phyloP scores from a whole-genome alignment of 2,797 vertebrate genomes.

The Columba guinea region DNA sequence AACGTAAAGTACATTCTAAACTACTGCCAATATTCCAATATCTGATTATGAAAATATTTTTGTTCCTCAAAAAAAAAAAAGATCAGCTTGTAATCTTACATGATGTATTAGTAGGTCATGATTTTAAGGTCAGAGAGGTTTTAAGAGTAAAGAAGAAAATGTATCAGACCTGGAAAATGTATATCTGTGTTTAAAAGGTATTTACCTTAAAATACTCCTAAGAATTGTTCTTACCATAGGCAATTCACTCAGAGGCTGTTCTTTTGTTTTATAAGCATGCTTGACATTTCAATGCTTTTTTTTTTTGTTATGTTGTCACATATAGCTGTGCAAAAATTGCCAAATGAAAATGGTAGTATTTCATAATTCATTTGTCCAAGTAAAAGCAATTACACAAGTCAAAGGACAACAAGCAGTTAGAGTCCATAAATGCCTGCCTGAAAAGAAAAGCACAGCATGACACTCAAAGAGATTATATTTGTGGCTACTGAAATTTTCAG shows the following conservation, averaged over 20 bases:
- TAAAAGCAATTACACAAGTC: conserved; percentile 3
- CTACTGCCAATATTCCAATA: not conserved
- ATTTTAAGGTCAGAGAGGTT: not conserved
- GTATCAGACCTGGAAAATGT: not conserved
- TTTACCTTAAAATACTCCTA: not conserved
- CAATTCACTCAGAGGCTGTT: not conserved
- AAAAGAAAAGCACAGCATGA: not conserved
- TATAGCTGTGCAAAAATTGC: conserved; percentile 15
- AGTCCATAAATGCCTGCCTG: not conserved
- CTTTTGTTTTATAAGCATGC: not conserved
- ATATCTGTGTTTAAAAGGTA: not conserved
- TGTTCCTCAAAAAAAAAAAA: not conserved
- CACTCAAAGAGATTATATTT: not conserved
- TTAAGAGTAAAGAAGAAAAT: not conserved
- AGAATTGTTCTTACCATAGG: not conserved
- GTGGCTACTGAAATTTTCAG: not conserved
- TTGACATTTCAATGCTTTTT: conserved; percentile 18
- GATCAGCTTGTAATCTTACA: not conserved
- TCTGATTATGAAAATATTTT: not conserved
- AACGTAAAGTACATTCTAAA: not conserved
- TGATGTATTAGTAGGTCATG: not conserved
- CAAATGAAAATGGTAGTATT: conserved; percentile 18
- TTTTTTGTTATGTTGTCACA: not conserved
- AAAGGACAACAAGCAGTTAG: not conserved
- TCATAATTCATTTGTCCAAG: conserved; percentile 25